Evolutionary conservation across 1,140 invertebrate species (phyloP).

Genomic region (Venturia canescens): DNA sequence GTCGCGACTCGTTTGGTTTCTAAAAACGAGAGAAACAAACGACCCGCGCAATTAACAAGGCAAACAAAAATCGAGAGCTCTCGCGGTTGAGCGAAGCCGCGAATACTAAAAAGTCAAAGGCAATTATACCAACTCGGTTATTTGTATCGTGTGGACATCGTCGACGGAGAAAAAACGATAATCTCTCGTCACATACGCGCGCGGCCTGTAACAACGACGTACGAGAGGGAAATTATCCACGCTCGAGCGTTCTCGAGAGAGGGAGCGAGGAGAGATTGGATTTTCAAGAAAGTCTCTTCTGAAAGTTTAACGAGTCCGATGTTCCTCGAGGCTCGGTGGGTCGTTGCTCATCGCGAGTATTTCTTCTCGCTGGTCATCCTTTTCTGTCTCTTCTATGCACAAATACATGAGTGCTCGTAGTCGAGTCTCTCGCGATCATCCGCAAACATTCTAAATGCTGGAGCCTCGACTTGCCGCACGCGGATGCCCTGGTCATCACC

Average conservation of each 20-base stretch:
- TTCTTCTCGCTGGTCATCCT: background rate
- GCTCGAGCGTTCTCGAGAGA: conserved; percentile 1
- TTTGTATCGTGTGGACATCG: background rate
- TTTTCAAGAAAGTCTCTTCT: conserved; percentile 7
- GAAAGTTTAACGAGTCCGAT: conserved; percentile 17
- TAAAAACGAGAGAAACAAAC: no score
- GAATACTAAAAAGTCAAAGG: background rate
- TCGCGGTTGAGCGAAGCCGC: background rate
- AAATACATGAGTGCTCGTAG: background rate
- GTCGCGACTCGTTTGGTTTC: no score
- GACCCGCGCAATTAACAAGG: background rate
- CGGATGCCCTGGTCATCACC: background rate
- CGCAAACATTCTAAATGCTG: conserved; percentile 17
- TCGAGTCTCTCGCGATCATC: background rate
- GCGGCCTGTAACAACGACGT: background rate
- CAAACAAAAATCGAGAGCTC: background rate
- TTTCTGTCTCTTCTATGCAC: background rate
- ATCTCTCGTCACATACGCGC: conserved; percentile 5
- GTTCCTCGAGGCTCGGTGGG: background rate
- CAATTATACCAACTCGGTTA: background rate
- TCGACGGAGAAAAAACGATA: background rate
- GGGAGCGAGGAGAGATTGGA: background rate
- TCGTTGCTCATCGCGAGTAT: background rate
- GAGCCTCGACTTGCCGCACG: background rate
- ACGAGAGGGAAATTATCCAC: background rate